A percentile compares a stretch with the other conserved stretches of the same genome.
Conservation (phyloP, 2,113 vertebrate species). For the Asarcornis scutulata region DNA sequence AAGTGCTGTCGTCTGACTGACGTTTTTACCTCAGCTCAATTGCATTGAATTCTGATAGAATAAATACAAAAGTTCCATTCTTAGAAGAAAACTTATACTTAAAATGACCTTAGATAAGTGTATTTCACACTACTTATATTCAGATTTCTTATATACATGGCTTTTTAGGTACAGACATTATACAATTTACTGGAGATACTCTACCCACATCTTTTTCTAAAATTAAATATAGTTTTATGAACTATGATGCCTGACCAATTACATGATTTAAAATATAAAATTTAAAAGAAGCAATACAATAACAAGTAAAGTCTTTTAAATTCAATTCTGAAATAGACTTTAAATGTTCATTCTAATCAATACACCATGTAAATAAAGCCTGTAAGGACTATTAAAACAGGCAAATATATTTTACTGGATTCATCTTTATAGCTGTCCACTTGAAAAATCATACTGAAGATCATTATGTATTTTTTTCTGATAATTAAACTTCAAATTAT, state of each 20-base stretch:
- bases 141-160: neutral
- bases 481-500: slow-evolving; percentile 3
- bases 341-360: neutral
- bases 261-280: neutral
- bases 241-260: neutral
- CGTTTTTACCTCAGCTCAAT: neutral
- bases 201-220: neutral
- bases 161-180: neutral
- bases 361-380: neutral
- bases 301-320: neutral
- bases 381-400: neutral
- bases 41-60: neutral
- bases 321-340: neutral
- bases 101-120: neutral
- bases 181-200: neutral
- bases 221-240: neutral
- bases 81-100: neutral
- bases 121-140: neutral
- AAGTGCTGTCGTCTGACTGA: neutral
- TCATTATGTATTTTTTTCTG: neutral
- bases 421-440: neutral
- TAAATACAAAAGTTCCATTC: neutral
- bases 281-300: neutral
- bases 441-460: neutral
- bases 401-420: neutral